phyloP scores from a whole-genome alignment of 2,888 invertebrate genomes.

The Synergus umbraculus region DNA sequence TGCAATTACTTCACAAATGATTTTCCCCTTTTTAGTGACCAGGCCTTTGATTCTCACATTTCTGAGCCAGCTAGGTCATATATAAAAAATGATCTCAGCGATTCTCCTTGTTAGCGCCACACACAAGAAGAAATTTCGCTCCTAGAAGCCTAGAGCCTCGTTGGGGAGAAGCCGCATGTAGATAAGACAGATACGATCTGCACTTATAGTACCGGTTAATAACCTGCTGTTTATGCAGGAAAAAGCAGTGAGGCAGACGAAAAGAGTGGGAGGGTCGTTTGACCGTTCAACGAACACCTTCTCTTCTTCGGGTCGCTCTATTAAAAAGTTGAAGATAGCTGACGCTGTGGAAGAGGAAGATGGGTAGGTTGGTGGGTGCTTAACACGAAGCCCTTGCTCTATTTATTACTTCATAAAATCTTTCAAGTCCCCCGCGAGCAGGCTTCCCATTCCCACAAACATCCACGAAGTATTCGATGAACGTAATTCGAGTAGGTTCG shows the following conservation, averaged over 20 bases:
- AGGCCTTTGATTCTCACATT: slow-evolving; percentile 2
- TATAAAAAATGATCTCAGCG: slow-evolving; percentile 18
- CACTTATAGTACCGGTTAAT: slow-evolving; percentile 66
- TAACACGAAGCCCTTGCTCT: slow-evolving; percentile 59
- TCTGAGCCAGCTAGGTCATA: slow-evolving; percentile 4
- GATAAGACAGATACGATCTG: slow-evolving; percentile 70
- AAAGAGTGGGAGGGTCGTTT: slow-evolving; percentile 35
- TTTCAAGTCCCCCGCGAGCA: slow-evolving; percentile 56
- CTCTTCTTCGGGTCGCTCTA: slow-evolving; percentile 59
- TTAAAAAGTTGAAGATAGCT: slow-evolving; percentile 70
- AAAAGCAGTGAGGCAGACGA: slow-evolving; percentile 52
- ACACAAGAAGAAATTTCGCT: slow-evolving; percentile 37
- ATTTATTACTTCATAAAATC: slow-evolving; percentile 66
- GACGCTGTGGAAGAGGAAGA: slow-evolving; percentile 42
- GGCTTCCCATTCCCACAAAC: slow-evolving; percentile 3
- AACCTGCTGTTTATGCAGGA: slow-evolving; percentile 71
- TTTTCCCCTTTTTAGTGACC: slow-evolving; percentile 1
- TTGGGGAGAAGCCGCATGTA: slow-evolving; percentile 44
- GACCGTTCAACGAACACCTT: slow-evolving; percentile 42
- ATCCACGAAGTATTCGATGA: slow-evolving; percentile 3
- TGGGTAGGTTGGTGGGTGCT: slow-evolving; percentile 55
- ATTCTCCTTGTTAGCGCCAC: slow-evolving; percentile 6
- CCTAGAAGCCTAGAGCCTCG: slow-evolving; percentile 15
- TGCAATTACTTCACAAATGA: neutral
- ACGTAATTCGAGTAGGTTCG: slow-evolving; percentile 5